A percentile compares a stretch with the other conserved stretches of the same genome.
Evolutionary conservation across 2,113 vertebrate species (phyloP).

Genomic region (Otolemur garnettii): DNA sequence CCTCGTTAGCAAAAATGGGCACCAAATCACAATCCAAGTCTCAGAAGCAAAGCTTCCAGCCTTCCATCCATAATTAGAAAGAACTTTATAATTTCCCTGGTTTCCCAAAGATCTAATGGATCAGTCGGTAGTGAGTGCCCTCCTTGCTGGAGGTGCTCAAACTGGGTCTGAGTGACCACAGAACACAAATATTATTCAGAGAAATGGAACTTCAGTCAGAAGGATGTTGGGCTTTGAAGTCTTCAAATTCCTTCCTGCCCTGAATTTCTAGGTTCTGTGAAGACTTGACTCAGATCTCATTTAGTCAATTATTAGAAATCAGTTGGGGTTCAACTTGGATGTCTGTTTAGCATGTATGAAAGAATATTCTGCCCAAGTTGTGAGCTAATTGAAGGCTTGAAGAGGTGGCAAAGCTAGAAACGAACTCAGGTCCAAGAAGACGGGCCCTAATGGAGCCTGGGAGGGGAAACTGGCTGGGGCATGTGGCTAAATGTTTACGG

Average conservation of each 20-base stretch:
- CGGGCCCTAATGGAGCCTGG: background rate
- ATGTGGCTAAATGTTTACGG: background rate
- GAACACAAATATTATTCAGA: background rate
- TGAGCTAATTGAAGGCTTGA: background rate
- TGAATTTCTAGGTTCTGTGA: background rate
- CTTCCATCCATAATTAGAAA: background rate
- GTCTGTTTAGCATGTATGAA: conserved; percentile 29
- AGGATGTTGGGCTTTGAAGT: background rate
- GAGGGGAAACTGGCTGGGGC: background rate
- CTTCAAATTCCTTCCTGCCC: background rate
- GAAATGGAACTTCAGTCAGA: background rate
- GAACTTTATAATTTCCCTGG: background rate
- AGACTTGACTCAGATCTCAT: conserved; percentile 46
- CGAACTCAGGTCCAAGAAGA: background rate
- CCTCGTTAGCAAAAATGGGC: background rate
- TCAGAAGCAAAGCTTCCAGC: background rate
- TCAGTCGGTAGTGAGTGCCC: background rate
- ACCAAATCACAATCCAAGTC: background rate
- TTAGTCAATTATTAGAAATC: conserved; percentile 49
- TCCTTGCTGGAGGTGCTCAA: background rate
- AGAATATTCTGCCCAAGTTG: background rate
- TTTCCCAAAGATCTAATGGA: background rate
- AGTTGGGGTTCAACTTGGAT: background rate
- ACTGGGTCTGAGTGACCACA: background rate
- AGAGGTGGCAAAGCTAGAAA: background rate